These are phyloP conservation scores for Lasioglossum oenotherae DNA, from an alignment of 2,888 invertebrate species.

Conservation along the genomic window DNA sequence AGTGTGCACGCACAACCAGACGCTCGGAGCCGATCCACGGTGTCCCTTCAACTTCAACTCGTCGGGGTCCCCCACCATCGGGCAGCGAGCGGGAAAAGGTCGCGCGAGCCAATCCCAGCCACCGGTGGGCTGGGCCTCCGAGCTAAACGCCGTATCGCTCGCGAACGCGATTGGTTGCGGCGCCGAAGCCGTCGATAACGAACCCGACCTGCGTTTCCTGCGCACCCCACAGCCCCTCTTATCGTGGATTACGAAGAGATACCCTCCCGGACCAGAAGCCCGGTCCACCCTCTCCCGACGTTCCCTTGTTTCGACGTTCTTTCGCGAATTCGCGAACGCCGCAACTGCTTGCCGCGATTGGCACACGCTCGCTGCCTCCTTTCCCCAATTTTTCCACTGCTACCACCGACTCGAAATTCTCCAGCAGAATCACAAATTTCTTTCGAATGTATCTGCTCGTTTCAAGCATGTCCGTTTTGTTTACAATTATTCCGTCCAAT, in stretches of 20 bases:
- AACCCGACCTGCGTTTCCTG: conserved; percentile 38
- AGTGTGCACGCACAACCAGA: conserved; percentile 64
- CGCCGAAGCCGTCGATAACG: conserved; percentile 58
- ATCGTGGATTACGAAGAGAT: conserved; percentile 4
- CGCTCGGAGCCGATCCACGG: conserved; percentile 48
- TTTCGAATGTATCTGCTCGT: neutral
- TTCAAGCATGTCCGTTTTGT: neutral
- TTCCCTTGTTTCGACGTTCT: conserved; percentile 42
- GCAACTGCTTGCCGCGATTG: conserved; percentile 20
- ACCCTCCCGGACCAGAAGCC: conserved; percentile 9
- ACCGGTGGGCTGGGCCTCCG: conserved; percentile 41
- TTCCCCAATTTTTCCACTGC: neutral
- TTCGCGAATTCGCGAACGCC: conserved; percentile 23
- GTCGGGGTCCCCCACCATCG: conserved; percentile 39
- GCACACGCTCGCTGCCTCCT: conserved; percentile 2
- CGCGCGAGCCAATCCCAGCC: conserved; percentile 52
- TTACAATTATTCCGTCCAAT: neutral
- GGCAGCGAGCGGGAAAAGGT: neutral
- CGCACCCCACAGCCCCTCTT: conserved; percentile 3
- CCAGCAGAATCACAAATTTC: neutral
- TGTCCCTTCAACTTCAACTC: conserved; percentile 17
- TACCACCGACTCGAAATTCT: neutral
- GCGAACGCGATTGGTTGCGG: conserved; percentile 56
- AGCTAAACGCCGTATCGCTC: conserved; percentile 22
- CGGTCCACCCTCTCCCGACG: neutral